Evolutionary conservation across 2,797 vertebrate genomes (phyloP).

Genomic region (Propithecus perrieri): DNA sequence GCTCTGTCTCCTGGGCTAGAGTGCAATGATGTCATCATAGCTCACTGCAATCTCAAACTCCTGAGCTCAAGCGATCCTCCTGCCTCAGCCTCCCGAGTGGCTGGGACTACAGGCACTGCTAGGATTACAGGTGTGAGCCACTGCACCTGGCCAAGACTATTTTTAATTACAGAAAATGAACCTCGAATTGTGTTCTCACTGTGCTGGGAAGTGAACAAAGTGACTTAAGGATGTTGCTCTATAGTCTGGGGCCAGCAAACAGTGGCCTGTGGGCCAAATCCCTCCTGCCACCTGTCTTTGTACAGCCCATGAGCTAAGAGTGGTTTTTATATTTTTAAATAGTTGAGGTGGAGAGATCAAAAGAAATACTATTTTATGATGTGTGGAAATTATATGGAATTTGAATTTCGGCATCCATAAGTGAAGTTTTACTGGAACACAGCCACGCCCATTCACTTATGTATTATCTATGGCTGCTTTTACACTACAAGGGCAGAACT

Average conservation of each 20-base stretch:
- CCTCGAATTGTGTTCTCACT: not conserved
- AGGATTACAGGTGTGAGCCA: too few species aligned
- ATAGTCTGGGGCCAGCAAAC: not conserved
- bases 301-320: not conserved
- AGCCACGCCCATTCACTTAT: not conserved
- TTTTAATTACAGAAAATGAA: not conserved
- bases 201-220: not conserved
- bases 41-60: too few species aligned
- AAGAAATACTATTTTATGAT: not conserved
- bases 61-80: not conserved
- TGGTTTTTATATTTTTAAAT: not conserved
- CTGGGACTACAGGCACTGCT: not conserved
- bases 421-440: not conserved
- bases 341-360: not conserved
- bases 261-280: not conserved
- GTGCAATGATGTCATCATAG: too few species aligned
- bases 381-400: not conserved
- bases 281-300: not conserved
- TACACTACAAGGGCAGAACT: not conserved
- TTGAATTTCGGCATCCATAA: not conserved
- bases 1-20: too few species aligned
- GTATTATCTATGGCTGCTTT: not conserved
- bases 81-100: not conserved
- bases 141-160: too few species aligned
- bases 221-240: not conserved